Percentiles rank a stretch among this genome's conserved stretches.
These are phyloP conservation scores for Cancer borealis DNA, from an alignment of 2,888 invertebrate genomes.

Conservation along the genomic window DNA sequence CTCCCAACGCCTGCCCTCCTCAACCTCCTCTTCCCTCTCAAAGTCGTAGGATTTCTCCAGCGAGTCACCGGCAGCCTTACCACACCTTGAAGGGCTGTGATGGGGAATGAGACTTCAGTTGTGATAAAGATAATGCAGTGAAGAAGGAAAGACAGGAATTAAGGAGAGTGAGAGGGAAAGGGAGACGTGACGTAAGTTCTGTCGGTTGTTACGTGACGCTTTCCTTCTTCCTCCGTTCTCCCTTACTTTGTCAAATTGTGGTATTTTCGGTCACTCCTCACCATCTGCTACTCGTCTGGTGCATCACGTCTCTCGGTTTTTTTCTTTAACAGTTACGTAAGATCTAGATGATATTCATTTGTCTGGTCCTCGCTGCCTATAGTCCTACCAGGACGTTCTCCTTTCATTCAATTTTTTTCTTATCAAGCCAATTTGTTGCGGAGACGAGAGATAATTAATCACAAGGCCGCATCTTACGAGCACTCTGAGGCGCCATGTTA, in stretches of 20 bases:
- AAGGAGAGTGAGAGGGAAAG: neutral
- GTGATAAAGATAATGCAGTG: neutral
- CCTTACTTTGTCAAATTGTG: neutral
- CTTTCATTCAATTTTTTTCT: neutral
- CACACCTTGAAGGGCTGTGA: no score
- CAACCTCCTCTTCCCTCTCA: no score
- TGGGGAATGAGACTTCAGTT: no score
- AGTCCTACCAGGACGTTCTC: neutral
- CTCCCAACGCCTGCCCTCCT: no score
- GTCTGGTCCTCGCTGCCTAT: neutral
- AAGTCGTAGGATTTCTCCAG: no score
- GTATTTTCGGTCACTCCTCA: neutral
- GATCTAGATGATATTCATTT: neutral
- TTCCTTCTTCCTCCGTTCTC: neutral
- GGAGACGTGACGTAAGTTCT: neutral
- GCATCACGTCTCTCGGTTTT: neutral
- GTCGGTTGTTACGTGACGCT: neutral
- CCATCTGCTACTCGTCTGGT: neutral
- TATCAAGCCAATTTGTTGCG: conserved; percentile 17
- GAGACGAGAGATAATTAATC: conserved; percentile 6
- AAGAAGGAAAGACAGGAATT: neutral
- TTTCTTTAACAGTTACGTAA: neutral
- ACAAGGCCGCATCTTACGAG: neutral
- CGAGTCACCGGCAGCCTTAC: no score
- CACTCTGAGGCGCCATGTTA: neutral